Evolutionary conservation across 2,888 invertebrate species (phyloP), one percentile per base, ranked within the genome.

Genomic region (Desoria tigrina): DNA sequence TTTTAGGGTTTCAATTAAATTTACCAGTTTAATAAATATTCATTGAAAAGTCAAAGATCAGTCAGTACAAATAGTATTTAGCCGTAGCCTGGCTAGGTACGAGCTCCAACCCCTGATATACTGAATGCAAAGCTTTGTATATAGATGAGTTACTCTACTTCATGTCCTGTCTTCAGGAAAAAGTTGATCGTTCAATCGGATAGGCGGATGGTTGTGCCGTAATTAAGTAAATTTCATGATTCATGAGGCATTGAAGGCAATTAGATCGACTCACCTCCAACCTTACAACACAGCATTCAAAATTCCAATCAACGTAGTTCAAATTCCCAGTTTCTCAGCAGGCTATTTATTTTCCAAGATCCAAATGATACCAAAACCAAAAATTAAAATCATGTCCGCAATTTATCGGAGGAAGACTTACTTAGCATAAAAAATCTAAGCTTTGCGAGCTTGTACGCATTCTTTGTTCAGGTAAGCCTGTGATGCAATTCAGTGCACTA

Each of bases 191-290:
- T 50, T 61, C 51, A 61, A 65, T 61, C 55, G 18, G 62, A 63
- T 69, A 49, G 62, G 63, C 64, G 32, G 55, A 28, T 69, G 61
- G 54, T 61, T 65, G 63, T n/a, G 45, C 63, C 66, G 68, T 68
- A 71, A 71, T 71, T 71, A 71, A 68, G 67, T 53, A 57, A 68
- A 70, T 51, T 71, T 68, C 68, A 71, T 71, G 68, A 71, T 68
- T 71, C 71, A 68, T 68, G 68, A 63, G 64, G 63, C 71, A 71
- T 68, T 71, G 68, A 68, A 66, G 61, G 71, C 71, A 71, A 71
- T 71, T 71, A 71, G 68, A 68, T 71, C 63, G 63, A 37, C 55
- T 71, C 62, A 68, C 71, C 71, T 68, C 61, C 71, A 66, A 71
- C 71, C 71, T 65, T 24, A 57, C 42, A 9, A 57, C 18, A 42